A percentile compares a stretch with the other conserved stretches of the same genome.
These are phyloP conservation scores for Bradysia coprophila DNA, from an alignment of 1,140 invertebrate species.

Conservation along the genomic window DNA sequence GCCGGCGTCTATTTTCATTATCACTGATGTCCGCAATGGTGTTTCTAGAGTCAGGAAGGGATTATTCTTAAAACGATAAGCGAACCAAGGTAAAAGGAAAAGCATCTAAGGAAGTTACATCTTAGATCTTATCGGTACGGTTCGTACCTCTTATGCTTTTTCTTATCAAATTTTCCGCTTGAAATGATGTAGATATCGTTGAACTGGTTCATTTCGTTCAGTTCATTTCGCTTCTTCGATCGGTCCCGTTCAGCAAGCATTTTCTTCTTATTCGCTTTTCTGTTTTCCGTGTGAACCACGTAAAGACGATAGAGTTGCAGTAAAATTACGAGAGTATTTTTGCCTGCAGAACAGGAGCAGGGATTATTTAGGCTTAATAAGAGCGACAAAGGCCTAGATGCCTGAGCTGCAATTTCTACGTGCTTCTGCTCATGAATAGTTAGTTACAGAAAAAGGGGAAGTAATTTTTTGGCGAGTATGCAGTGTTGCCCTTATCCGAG, in stretches of 20 bases:
- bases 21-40: not conserved
- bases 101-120: too few species aligned
- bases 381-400: too few species aligned
- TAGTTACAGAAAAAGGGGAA: too few species aligned
- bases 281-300: slow-evolving; percentile 50
- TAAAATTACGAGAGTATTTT: slow-evolving; percentile 69
- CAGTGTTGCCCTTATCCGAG: too few species aligned
- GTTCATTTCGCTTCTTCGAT: slow-evolving; percentile 19
- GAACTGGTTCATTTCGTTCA: slow-evolving; percentile 16
- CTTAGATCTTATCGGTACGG: too few species aligned
- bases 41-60: too few species aligned
- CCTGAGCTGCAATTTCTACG: too few species aligned
- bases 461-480: too few species aligned
- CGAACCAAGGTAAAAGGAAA: too few species aligned
- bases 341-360: slow-evolving; percentile 47
- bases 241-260: slow-evolving; percentile 21
- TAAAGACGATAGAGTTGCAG: slow-evolving; percentile 68
- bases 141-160: slow-evolving; percentile 1
- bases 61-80: too few species aligned
- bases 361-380: slow-evolving; percentile 16
- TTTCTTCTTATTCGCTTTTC: slow-evolving; percentile 26
- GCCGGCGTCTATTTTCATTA: not conserved
- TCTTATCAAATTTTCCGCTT: slow-evolving; percentile 13
- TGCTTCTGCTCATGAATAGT: too few species aligned
- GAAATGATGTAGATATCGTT: slow-evolving; percentile 37